A percentile compares a stretch with the other conserved stretches of the same genome.
These are phyloP conservation scores for Strongylocentrotus purpuratus DNA, from an alignment of 35 echinoderm and acorn worm genomes.

Conservation along the genomic window DNA sequence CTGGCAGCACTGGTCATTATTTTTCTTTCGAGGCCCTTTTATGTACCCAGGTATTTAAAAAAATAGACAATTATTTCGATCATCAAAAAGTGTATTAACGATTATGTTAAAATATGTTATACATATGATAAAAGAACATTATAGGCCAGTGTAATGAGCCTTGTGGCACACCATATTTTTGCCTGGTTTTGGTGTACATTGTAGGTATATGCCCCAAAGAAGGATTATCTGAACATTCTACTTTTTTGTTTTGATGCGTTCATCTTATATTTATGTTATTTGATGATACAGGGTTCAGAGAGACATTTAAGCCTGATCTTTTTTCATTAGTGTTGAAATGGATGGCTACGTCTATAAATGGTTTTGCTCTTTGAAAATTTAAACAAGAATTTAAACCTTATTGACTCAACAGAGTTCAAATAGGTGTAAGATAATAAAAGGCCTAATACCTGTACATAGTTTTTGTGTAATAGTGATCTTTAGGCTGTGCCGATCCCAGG, in stretches of 20 bases:
- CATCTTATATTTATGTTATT: background rate
- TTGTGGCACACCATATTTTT: background rate
- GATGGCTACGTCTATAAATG: too few relatives aligned
- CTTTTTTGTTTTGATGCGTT: background rate
- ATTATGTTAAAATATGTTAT: too few relatives aligned
- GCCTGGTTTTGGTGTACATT: background rate
- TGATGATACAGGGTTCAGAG: too few relatives aligned
- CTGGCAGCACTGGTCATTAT: too few relatives aligned
- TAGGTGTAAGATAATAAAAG: background rate
- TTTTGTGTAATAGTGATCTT: background rate
- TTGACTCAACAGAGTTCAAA: background rate
- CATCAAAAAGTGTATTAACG: too few relatives aligned
- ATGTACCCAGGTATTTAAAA: too few relatives aligned
- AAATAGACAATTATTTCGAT: too few relatives aligned
- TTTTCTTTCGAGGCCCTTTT: too few relatives aligned
- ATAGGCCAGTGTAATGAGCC: background rate
- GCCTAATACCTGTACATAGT: background rate
- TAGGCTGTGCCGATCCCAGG: background rate
- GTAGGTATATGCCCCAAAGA: background rate
- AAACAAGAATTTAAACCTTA: background rate
- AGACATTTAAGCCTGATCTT: too few relatives aligned
- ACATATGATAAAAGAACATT: background rate
- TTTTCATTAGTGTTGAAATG: too few relatives aligned
- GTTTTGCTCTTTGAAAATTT: too few relatives aligned
- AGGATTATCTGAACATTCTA: background rate